Evolutionary conservation across 1,140 invertebrate genomes (phyloP), one percentile per base, ranked within the genome.

Genomic region (Gonatopus flavifemur): DNA sequence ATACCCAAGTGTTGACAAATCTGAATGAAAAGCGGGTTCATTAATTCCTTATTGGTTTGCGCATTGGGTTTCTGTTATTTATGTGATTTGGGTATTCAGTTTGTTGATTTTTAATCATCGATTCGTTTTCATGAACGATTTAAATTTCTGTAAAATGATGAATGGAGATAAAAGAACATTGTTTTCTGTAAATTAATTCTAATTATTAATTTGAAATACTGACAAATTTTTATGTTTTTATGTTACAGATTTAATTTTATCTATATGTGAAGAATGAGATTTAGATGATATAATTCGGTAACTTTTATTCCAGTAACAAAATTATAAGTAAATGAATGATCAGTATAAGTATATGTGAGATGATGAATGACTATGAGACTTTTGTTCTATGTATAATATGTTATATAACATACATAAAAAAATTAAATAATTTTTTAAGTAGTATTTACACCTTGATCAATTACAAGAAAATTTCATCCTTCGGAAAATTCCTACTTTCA

Each of bases 201-300:
- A 21, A 13, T 20, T 22, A 8, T 9, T 1, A n/a, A 21, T 8
- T 13, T 16, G 22, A 39, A 21, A 19, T 9, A 16, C 15, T 40
- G 10, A 19, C 28, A 47, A 15, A 31, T 32, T 12, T 33, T 33
- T 15, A 42, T 10, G 19, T 25, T 44, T 49, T 55, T 59, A 40
- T 63, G 24, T 70, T 80, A 56, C 66, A 84, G 82, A 65, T 88
- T 88, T 65, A 86, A 88, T 60, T 88, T 88, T 62, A 84, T 87
- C 46, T 88, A 88, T 57, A 87, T 87, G 86, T 87, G 70, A 83
- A 67, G 16, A 18, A 19, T 13, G 43, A 35, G 12, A 38, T 18
- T 15, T 44, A 55, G 37, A 22, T 12, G 22, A 38, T n/a, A 59
- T 52, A n/a, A 39, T 25, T 39, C 20, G 32, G 44, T 30, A 36